Evolutionary conservation across 2,888 invertebrate species (phyloP).

Genomic region (Xanthia togata): DNA sequence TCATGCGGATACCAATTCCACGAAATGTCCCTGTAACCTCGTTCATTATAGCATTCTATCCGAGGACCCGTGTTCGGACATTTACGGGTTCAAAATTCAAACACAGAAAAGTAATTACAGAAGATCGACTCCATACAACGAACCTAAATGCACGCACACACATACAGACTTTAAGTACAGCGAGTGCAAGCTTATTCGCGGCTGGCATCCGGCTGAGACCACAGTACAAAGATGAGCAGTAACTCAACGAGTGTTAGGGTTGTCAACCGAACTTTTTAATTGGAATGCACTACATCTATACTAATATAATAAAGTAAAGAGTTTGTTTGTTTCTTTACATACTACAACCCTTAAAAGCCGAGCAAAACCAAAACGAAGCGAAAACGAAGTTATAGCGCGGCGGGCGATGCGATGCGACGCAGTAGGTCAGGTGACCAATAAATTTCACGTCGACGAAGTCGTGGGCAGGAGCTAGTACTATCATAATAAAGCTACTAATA

Average conservation of each 20-base stretch:
- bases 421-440: too few relatives aligned
- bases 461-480: too few relatives aligned
- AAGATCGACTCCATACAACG: not conserved
- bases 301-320: too few relatives aligned
- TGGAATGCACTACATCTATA: too few relatives aligned
- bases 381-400: too few relatives aligned
- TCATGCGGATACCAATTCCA: slow-evolving; percentile 46
- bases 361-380: too few relatives aligned
- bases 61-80: slow-evolving; percentile 15
- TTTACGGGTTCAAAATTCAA: slow-evolving; percentile 28
- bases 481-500: too few relatives aligned
- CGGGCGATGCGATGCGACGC: too few relatives aligned
- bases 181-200: not conserved
- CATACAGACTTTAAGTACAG: not conserved
- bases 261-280: too few relatives aligned
- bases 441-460: too few relatives aligned
- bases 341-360: too few relatives aligned
- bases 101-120: slow-evolving; percentile 16
- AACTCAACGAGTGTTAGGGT: not conserved
- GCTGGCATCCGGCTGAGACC: not conserved
- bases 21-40: slow-evolving; percentile 40
- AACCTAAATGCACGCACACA: not conserved
- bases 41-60: slow-evolving; percentile 45
- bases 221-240: not conserved
- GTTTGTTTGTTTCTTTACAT: too few relatives aligned